A percentile compares a stretch with the other conserved stretches of the same genome.
Conservation (phyloP, 1,140 invertebrate genomes). For the Bombus superbus region DNA sequence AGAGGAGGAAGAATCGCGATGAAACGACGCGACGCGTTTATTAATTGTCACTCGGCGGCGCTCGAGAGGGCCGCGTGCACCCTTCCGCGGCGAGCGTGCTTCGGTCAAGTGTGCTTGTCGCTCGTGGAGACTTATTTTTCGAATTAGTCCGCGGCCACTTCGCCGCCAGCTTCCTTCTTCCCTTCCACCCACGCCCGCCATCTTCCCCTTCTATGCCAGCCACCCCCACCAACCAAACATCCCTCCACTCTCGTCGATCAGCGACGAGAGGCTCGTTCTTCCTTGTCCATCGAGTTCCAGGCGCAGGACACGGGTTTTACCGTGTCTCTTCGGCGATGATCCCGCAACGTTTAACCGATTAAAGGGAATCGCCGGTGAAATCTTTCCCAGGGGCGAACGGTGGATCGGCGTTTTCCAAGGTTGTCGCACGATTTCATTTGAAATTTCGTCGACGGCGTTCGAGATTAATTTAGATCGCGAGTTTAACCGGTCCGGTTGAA, state of each 20-base stretch:
- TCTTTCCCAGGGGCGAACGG: not conserved
- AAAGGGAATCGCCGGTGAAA: not conserved
- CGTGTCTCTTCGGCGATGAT: not conserved
- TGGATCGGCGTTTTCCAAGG: too few relatives aligned
- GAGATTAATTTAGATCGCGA: not conserved
- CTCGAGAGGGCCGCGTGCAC: conserved; percentile 50
- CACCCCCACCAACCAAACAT: conserved; percentile 51
- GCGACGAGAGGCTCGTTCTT: not conserved
- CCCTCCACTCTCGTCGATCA: conserved; percentile 36
- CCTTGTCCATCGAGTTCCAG: not conserved
- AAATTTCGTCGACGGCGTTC: not conserved
- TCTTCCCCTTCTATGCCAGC: conserved; percentile 61
- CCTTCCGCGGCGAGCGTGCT: conserved; percentile 78
- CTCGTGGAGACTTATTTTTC: conserved; percentile 75
- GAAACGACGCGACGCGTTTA: conserved; percentile 31
- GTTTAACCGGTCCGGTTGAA: too few relatives aligned
- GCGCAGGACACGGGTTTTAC: conserved; percentile 1
- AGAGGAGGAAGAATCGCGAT: not conserved
- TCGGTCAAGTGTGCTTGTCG: conserved; percentile 80
- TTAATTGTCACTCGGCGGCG: conserved; percentile 65
- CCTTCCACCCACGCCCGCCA: conserved; percentile 50
- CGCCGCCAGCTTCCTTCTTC: conserved; percentile 51
- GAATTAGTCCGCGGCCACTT: conserved; percentile 77
- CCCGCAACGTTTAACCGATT: not conserved
- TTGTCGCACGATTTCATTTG: not conserved